These are phyloP conservation scores for Atrina japonica DNA, from an alignment of 2,888 invertebrate genomes.

Conservation along the genomic window DNA sequence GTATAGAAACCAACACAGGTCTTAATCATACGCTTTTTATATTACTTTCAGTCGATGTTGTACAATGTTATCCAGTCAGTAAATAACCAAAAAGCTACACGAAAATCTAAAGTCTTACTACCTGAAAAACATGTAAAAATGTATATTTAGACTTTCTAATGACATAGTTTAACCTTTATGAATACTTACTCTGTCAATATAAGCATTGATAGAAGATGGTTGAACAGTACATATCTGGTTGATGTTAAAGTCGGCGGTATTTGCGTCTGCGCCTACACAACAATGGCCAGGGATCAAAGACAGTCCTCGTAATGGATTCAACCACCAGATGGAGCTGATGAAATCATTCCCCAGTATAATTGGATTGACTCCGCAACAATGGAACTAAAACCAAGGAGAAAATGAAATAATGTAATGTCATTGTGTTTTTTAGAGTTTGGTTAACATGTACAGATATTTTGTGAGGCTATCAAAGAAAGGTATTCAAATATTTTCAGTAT, in stretches of 20 bases:
- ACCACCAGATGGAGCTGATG: constrained; percentile 31
- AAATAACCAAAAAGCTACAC: no score
- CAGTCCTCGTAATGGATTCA: constrained; percentile 24
- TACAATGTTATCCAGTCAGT: no score
- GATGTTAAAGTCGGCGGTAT: constrained; percentile 24
- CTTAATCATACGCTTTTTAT: no score
- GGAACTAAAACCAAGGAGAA: constrained; percentile 26
- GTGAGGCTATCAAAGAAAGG: no score
- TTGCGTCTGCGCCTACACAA: constrained; percentile 34
- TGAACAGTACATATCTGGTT: constrained; percentile 37
- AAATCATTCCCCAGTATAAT: constrained; percentile 33
- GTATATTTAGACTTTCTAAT: neutral
- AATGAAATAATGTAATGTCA: neutral
- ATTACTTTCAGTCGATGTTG: no score
- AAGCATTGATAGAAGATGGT: constrained; percentile 21
- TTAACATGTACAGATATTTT: no score
- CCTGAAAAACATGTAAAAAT: no score
- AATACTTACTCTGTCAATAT: constrained; percentile 34
- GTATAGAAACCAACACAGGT: no score
- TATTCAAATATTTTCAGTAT: no score
- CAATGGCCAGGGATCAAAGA: constrained; percentile 29
- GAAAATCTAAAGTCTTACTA: no score
- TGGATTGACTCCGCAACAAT: constrained; percentile 38
- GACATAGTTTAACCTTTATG: no score
- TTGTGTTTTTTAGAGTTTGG: no score